Percentiles rank a stretch among this genome's conserved stretches.
phyloP scores from a whole-genome alignment of 2,797 vertebrate genomes.

The Decapterus maruadsi region DNA sequence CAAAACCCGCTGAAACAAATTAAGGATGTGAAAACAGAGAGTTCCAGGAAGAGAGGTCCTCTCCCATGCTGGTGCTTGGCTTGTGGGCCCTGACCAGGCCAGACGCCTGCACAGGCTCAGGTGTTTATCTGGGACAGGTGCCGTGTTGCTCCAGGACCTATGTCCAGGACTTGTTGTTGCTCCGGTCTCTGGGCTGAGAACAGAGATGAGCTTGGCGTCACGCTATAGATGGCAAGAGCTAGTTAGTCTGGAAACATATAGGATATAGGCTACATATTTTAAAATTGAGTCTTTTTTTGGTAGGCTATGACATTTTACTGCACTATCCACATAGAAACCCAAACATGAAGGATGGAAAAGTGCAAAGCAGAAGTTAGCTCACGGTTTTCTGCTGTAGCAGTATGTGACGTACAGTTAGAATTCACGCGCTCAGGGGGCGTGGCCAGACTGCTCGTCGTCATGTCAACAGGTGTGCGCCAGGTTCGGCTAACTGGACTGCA shows the following conservation, averaged over 20 bases:
- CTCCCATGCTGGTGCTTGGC: constrained; percentile 55
- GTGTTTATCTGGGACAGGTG: constrained; percentile 64
- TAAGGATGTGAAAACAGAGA: constrained; percentile 45
- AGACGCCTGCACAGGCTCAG: constrained; percentile 35
- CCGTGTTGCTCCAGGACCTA: constrained; percentile 32
- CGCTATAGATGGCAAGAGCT: neutral
- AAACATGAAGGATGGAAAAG: neutral
- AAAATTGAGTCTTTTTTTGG: neutral
- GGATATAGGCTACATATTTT: neutral
- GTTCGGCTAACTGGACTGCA: neutral
- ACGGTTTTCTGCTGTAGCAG: neutral
- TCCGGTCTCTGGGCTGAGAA: constrained; percentile 27
- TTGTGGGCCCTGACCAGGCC: constrained; percentile 34
- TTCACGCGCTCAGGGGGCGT: constrained; percentile 13
- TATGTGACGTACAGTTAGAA: neutral
- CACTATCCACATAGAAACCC: neutral
- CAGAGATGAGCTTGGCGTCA: constrained; percentile 62
- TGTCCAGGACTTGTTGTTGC: constrained; percentile 30
- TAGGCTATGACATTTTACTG: neutral
- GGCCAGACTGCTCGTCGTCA: neutral
- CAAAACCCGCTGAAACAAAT: constrained; percentile 30
- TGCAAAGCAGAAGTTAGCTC: too few species aligned
- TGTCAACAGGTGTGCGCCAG: constrained; percentile 48
- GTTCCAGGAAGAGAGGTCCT: constrained; percentile 51
- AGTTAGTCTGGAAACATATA: neutral